phyloP scores from a whole-genome alignment of 2,113 vertebrate genomes.

The Kryptolebias marmoratus region DNA sequence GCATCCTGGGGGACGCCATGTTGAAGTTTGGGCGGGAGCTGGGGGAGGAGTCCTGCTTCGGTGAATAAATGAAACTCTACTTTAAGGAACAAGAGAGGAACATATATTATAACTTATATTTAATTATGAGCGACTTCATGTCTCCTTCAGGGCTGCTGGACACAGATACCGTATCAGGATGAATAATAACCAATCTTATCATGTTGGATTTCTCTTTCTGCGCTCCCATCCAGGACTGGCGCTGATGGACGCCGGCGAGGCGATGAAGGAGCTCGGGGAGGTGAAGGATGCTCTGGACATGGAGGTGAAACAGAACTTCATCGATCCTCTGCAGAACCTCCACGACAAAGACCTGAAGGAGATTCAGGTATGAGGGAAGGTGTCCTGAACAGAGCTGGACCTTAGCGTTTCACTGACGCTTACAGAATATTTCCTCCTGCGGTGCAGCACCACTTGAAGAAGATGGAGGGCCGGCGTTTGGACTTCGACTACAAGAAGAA shows the following conservation, averaged over 20 bases:
- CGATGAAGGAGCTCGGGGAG: slow-evolving; percentile 94
- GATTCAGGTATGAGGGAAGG: slow-evolving; percentile 85
- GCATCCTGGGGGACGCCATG: slow-evolving; percentile 92
- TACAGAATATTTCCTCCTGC: rapidly evolving
- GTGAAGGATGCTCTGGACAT: slow-evolving; percentile 97
- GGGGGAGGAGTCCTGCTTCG: slow-evolving; percentile 94
- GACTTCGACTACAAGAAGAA: slow-evolving; percentile 99
- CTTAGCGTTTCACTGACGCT: too few species aligned
- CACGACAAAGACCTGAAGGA: slow-evolving; percentile 98
- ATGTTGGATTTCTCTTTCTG: too few species aligned
- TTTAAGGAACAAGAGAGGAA: too few species aligned
- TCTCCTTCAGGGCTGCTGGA: too few species aligned
- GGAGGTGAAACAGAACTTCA: slow-evolving; percentile 98
- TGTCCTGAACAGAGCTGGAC: not conserved
- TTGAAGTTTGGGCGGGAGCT: slow-evolving; percentile 91
- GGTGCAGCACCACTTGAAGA: slow-evolving; percentile 92
- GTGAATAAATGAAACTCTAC: slow-evolving; percentile 70
- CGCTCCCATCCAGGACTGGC: slow-evolving; percentile 81
- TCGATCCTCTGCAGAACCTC: slow-evolving; percentile 96
- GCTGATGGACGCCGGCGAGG: slow-evolving; percentile 89
- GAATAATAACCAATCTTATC: not conserved
- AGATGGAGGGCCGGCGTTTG: slow-evolving; percentile 92
- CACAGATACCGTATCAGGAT: too few species aligned
- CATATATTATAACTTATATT: too few species aligned
- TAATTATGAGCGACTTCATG: too few species aligned